Conservation (phyloP, 2,797 vertebrate genomes). For the Brotula barbata region DNA sequence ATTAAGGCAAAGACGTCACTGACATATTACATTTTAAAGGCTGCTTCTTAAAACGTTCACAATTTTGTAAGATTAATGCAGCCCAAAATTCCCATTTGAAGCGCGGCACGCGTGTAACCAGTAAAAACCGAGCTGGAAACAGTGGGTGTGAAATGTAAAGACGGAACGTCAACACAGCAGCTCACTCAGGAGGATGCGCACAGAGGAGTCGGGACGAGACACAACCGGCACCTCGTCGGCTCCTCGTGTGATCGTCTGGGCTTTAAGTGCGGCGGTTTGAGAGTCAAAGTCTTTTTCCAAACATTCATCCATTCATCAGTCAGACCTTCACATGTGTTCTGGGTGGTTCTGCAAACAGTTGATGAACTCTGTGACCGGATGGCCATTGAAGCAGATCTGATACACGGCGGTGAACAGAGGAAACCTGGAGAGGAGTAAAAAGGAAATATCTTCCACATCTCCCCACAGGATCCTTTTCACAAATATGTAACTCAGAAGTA, state of each 20-base stretch:
- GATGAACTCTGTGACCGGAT: slow-evolving; percentile 88
- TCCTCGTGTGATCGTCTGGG: slow-evolving; percentile 6
- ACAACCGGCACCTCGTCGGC: slow-evolving; percentile 13
- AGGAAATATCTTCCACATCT: neutral
- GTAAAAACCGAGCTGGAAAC: slow-evolving; percentile 19
- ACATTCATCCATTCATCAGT: slow-evolving; percentile 7
- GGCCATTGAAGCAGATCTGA: slow-evolving; percentile 88
- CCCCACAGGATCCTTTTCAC: neutral
- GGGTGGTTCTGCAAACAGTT: slow-evolving; percentile 93
- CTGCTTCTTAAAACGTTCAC: slow-evolving; percentile 37
- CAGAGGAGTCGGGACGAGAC: slow-evolving; percentile 10
- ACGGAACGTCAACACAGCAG: slow-evolving; percentile 13
- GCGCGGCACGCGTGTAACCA: neutral
- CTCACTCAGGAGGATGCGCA: slow-evolving; percentile 8
- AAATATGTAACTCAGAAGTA: too few species aligned
- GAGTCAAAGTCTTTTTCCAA: slow-evolving; percentile 36
- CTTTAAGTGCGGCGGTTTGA: slow-evolving; percentile 9
- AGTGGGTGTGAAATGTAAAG: neutral
- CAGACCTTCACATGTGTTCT: slow-evolving; percentile 83
- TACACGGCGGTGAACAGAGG: slow-evolving; percentile 94
- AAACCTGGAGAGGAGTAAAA: slow-evolving; percentile 79
- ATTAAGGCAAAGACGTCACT: slow-evolving; percentile 50
- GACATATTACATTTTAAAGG: slow-evolving; percentile 33
- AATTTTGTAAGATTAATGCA: slow-evolving; percentile 31
- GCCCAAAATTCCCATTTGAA: neutral